Evolutionary conservation across 1,140 invertebrate species (phyloP), one percentile per base, ranked within the genome.

Genomic region (Matsumurasca onukii): DNA sequence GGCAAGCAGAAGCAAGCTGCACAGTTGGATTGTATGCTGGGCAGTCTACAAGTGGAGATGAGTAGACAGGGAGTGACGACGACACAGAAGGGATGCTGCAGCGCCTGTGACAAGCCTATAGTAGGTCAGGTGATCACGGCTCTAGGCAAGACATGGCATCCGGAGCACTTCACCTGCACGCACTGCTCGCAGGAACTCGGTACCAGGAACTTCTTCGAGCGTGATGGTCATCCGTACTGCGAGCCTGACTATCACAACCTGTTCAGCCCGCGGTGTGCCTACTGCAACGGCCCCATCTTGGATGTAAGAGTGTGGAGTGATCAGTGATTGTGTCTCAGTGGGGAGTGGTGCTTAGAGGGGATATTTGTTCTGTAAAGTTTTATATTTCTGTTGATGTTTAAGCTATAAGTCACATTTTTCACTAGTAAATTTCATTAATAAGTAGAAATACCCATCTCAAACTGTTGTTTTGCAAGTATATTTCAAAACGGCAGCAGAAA

Each of bases 101-200:
- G 88, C 77, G 95, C 94, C 66, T 99, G 97, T 85, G 93, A 96
- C 79, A 98, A 99, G 77, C 94, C 96, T 20, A 98, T 99, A 80
- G 94, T 98, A 39, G 97, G 97, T 72, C 95, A 98, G 88, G 92
- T 95, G 63, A 93, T 98, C 73, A 98, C 96, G 31, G 98, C 98
- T 0, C 77, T 99, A 73, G 98, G 97, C 29, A 94, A 96, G 80
- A 98, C 97, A n/a, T 99, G 97, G 97, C 98, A 99, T 81, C 96
- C 97, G 13, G 97, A 99, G 82, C 98, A 99, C 80, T 99, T 99
- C 81, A 93, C 90, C 2, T 99, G 98, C 84, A 91, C 91, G 66
- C 95, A 98, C 78, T 99, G 98, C 85, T 93, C 92, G 68, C 91
- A 96, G 76, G 95, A 98, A 80, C 81, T 99, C 71, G 98, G 97